Evolutionary conservation across 2,113 vertebrate species (phyloP).

Genomic region (Narcine bancroftii): DNA sequence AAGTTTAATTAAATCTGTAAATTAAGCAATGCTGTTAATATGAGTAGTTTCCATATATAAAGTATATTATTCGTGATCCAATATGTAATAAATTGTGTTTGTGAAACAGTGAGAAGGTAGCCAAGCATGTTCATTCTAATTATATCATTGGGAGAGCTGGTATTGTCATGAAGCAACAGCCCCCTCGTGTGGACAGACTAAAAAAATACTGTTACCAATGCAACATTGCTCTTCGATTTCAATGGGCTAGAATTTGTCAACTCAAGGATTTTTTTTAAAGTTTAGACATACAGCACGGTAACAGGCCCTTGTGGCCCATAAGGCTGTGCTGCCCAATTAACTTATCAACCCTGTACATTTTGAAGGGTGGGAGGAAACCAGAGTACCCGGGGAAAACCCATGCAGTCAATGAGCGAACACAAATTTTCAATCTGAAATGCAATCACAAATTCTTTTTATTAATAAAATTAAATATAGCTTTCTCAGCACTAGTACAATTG

Average conservation of each 20-base stretch:
- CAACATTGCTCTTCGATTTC: background rate
- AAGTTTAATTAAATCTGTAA: background rate
- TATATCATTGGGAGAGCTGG: background rate
- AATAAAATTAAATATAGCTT: constrained; percentile 11
- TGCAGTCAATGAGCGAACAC: no score
- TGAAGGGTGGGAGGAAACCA: no score
- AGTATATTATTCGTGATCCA: background rate
- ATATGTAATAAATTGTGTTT: background rate
- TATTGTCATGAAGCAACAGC: background rate
- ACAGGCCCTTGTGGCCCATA: no score
- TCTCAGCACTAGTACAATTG: constrained; percentile 11
- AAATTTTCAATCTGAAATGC: background rate
- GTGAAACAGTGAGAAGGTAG: background rate
- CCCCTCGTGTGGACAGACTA: background rate
- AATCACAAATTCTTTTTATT: background rate
- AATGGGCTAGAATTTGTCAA: background rate
- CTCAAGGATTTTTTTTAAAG: background rate
- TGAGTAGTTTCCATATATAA: background rate
- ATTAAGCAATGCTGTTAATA: background rate
- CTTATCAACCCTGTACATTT: no score
- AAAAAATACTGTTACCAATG: background rate
- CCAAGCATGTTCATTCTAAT: background rate
- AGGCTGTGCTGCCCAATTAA: no score
- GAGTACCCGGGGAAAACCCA: no score
- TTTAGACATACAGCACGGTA: no score